A percentile compares a stretch with the other conserved stretches of the same genome.
These are phyloP conservation scores for Kryptopterus vitreolus DNA, from an alignment of 2,797 vertebrate species.

Conservation along the genomic window DNA sequence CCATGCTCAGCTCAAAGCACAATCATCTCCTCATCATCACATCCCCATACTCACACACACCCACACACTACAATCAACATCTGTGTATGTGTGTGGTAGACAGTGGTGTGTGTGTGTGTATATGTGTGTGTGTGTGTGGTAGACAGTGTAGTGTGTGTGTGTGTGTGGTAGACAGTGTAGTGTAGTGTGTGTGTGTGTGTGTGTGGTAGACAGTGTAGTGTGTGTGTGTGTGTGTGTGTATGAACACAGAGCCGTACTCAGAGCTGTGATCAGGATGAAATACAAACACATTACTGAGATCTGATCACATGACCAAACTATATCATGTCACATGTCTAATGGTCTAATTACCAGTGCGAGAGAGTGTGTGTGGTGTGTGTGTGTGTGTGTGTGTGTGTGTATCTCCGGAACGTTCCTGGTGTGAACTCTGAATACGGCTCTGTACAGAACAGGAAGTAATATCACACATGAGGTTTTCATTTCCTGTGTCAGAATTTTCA, in stretches of 20 bases:
- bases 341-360: too few relatives aligned
- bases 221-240: background rate
- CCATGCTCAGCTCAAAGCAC: constrained; percentile 68
- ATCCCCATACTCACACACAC: background rate
- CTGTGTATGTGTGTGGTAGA: background rate
- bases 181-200: background rate
- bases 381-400: background rate
- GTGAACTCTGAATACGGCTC: background rate
- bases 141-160: background rate
- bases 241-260: background rate
- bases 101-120: background rate
- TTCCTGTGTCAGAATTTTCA: background rate
- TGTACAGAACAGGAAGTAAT: background rate
- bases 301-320: too few relatives aligned
- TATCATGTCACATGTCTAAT: background rate
- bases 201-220: background rate
- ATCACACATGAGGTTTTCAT: background rate
- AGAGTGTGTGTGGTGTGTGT: too few relatives aligned
- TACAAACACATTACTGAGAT: too few relatives aligned
- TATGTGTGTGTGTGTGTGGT: background rate
- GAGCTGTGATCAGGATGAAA: background rate
- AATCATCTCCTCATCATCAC: constrained; percentile 45
- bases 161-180: background rate
- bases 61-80: background rate
- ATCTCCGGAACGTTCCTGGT: background rate